Evolutionary conservation across 2,797 vertebrate species (phyloP).

Genomic region (Epinephelus awoara): DNA sequence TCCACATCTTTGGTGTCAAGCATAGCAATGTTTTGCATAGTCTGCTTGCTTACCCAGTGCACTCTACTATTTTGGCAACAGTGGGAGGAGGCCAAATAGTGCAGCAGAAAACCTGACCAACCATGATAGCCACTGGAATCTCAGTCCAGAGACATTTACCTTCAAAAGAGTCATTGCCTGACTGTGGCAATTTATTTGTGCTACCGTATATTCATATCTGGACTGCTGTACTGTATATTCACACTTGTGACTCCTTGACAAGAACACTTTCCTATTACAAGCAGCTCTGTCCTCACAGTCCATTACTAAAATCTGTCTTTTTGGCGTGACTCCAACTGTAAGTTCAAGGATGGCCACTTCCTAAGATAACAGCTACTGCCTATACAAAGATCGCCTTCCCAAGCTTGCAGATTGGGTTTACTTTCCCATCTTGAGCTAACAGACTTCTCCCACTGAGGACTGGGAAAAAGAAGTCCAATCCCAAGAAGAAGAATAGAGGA

Average conservation of each 20-base stretch:
- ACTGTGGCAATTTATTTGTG: slow-evolving; percentile 26
- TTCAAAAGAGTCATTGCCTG: slow-evolving; percentile 25
- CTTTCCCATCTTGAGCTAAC: slow-evolving; percentile 10
- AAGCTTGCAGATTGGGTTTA: slow-evolving; percentile 19
- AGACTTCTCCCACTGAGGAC: slow-evolving; percentile 1
- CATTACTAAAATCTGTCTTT: slow-evolving; percentile 51
- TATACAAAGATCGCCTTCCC: slow-evolving; percentile 30
- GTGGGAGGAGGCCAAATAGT: slow-evolving; percentile 15
- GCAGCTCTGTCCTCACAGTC: slow-evolving; percentile 32
- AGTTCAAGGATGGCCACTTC: slow-evolving; percentile 42
- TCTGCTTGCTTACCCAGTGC: slow-evolving; percentile 24
- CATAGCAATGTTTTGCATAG: slow-evolving; percentile 30
- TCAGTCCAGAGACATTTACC: slow-evolving; percentile 17
- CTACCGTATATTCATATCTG: slow-evolving; percentile 14
- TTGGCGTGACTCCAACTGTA: slow-evolving; percentile 42
- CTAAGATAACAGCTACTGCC: slow-evolving; percentile 20
- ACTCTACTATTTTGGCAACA: slow-evolving; percentile 33
- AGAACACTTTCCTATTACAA: slow-evolving; percentile 26
- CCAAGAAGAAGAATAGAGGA: neutral
- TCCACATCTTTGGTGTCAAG: slow-evolving; percentile 26
- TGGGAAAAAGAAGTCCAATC: neutral
- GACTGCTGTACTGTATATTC: slow-evolving; percentile 19
- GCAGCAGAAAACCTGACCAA: slow-evolving; percentile 1
- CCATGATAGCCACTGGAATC: neutral
- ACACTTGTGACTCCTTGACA: slow-evolving; percentile 18